These are phyloP conservation scores for Turritopsis dohrnii DNA, from an alignment of 30 jellyfish, hydroid and myxozoan genomes.

Conservation along the genomic window DNA sequence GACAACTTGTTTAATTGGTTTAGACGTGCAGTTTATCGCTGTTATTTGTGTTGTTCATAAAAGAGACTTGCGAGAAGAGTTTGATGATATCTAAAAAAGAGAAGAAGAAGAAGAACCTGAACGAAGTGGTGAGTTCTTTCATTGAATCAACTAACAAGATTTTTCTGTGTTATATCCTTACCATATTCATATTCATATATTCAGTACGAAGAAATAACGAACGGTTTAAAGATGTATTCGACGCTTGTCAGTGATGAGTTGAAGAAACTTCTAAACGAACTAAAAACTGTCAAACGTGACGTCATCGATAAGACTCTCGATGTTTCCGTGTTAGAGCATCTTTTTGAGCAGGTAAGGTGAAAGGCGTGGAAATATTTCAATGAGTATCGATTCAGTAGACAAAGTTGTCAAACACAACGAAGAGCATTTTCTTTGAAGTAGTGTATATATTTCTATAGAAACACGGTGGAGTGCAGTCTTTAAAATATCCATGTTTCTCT, in stretches of 20 bases:
- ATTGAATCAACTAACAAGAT: too few relatives aligned
- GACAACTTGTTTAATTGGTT: background rate
- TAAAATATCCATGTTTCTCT: too few relatives aligned
- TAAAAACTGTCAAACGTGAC: slow-evolving; percentile 30
- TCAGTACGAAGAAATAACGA: background rate
- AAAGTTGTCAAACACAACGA: too few relatives aligned
- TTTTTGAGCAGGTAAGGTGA: slow-evolving; percentile 76
- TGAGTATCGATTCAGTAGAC: too few relatives aligned
- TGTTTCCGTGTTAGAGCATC: slow-evolving; percentile 43
- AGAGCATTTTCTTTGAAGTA: too few relatives aligned
- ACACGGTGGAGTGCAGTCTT: too few relatives aligned
- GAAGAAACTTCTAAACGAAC: slow-evolving; percentile 7
- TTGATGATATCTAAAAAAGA: background rate
- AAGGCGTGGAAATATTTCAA: too few relatives aligned
- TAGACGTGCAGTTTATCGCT: background rate
- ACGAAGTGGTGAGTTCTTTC: background rate
- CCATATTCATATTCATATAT: background rate
- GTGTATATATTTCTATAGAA: too few relatives aligned
- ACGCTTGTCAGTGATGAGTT: slow-evolving; percentile 14
- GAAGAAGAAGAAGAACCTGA: background rate
- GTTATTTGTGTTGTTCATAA: background rate
- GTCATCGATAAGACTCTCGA: slow-evolving; percentile 57
- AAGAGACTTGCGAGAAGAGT: background rate
- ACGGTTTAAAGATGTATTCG: background rate
- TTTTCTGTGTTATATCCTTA: background rate